Conservation (phyloP, 2,888 invertebrate genomes). For the Cantharis flavilabris region DNA sequence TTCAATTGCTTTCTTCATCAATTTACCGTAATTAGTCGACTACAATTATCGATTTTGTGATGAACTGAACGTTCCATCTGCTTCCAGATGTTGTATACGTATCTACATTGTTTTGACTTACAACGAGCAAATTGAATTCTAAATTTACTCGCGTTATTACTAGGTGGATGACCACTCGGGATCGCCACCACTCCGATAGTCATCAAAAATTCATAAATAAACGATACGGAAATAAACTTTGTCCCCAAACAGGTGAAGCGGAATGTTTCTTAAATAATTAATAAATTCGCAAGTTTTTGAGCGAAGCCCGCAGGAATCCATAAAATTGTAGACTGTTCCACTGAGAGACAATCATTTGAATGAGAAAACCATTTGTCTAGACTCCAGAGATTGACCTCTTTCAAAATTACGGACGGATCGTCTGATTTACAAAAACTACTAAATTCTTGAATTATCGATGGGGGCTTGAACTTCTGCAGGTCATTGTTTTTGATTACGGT, state of each 20-base stretch:
- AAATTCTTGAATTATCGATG: background rate
- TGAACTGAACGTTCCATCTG: background rate
- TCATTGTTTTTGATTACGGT: background rate
- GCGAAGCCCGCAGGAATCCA: background rate
- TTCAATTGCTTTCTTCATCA: background rate
- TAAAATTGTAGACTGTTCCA: background rate
- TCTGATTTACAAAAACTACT: background rate
- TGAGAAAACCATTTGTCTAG: background rate
- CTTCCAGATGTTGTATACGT: background rate
- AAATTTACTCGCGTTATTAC: background rate
- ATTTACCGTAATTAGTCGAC: background rate
- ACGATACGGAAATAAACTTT: background rate
- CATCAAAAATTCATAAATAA: background rate
- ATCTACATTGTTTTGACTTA: background rate
- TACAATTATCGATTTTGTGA: background rate
- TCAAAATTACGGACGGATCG: background rate
- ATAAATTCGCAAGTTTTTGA: background rate
- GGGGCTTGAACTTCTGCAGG: background rate
- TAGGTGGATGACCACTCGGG: background rate
- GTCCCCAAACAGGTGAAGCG: background rate
- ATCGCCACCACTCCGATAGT: background rate
- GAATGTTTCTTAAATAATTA: background rate
- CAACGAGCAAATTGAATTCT: background rate
- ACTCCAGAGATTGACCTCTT: background rate
- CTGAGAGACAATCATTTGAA: background rate